These are phyloP conservation scores for Chunga burmeisteri DNA, from an alignment of 2,113 vertebrate species.

Conservation along the genomic window DNA sequence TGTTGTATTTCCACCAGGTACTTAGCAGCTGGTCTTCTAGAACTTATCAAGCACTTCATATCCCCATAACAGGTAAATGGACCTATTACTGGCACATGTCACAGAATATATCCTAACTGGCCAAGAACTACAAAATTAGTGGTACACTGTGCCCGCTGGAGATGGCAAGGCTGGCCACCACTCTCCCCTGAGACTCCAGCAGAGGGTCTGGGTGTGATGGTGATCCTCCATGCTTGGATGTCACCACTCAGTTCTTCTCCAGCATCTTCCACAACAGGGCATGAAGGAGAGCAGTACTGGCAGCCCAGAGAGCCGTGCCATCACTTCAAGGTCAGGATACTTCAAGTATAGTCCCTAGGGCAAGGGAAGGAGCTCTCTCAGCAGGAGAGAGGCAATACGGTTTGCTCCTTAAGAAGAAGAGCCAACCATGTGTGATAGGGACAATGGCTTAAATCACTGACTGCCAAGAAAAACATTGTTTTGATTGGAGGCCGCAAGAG, in stretches of 20 bases:
- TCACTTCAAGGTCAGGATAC: not conserved
- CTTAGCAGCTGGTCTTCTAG: not conserved
- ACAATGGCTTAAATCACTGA: not conserved
- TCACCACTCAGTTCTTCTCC: not conserved
- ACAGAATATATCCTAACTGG: not conserved
- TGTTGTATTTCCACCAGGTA: not conserved
- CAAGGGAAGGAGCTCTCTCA: accelerated
- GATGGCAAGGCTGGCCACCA: not conserved
- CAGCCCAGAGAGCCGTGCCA: not conserved
- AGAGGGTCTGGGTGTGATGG: no score
- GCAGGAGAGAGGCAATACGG: not conserved
- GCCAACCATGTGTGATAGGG: not conserved
- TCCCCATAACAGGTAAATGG: not conserved
- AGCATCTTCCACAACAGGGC: not conserved
- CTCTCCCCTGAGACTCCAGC: not conserved
- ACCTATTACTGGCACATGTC: accelerated
- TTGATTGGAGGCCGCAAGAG: not conserved
- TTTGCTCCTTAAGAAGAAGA: not conserved
- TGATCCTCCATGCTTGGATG: not conserved
- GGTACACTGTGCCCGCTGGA: not conserved
- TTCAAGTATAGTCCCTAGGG: not conserved
- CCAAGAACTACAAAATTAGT: not conserved
- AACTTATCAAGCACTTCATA: not conserved
- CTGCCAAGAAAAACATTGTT: not conserved
- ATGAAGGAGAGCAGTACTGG: not conserved